Percentiles rank a stretch among this genome's conserved stretches.
phyloP scores from a whole-genome alignment of 2,888 invertebrate species.

The Volucella inflata region DNA sequence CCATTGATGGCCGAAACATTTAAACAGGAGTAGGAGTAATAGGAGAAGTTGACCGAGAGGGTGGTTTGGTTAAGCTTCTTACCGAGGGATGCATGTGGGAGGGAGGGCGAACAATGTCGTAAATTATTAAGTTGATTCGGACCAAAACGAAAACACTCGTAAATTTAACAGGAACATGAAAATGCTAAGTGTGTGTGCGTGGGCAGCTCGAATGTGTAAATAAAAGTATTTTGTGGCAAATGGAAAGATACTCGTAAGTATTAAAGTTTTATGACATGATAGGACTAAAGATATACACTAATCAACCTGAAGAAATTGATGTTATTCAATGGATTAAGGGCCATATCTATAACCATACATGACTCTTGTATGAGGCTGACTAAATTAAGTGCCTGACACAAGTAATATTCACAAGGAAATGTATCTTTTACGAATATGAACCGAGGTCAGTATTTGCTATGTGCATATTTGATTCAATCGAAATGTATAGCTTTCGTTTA shows the following conservation, averaged over 20 bases:
- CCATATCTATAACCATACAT: background rate
- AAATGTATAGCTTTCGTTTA: too few relatives aligned
- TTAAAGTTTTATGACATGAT: constrained; percentile 1
- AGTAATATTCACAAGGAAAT: too few relatives aligned
- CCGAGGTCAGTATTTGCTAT: too few relatives aligned
- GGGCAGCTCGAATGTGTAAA: constrained; percentile 24
- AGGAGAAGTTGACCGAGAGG: background rate
- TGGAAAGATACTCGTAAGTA: background rate
- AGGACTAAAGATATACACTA: background rate
- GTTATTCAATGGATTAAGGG: background rate
- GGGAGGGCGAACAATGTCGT: background rate
- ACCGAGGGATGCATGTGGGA: background rate
- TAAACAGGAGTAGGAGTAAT: background rate
- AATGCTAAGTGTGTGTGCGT: background rate
- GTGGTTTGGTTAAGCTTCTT: background rate
- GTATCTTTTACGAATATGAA: too few relatives aligned
- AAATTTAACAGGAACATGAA: constrained; percentile 13
- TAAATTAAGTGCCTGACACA: too few relatives aligned
- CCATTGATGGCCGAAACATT: background rate
- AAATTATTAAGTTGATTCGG: constrained; percentile 16
- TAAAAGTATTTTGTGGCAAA: constrained; percentile 10
- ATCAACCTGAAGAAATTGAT: background rate
- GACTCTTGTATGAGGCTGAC: too few relatives aligned
- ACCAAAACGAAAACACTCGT: constrained; percentile 10
- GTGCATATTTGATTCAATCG: too few relatives aligned